Base-by-base conservation (phyloP, 2,888 invertebrate species). In the Mesopsocus fuscifrons region DNA sequence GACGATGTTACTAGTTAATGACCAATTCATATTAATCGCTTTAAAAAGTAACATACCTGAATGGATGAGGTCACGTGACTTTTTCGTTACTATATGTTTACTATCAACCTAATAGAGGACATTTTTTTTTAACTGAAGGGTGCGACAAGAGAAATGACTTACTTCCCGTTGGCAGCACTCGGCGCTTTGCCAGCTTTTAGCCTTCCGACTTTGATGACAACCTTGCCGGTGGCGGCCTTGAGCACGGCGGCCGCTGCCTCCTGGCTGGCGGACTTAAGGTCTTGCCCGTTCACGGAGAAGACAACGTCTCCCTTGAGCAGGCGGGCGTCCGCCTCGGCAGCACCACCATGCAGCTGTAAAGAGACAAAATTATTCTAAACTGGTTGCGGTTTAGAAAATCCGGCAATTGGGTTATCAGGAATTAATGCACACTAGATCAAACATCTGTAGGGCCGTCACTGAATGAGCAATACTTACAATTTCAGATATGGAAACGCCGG, bases 291-390 rank as follows among this genome's bases (percentile, higher is more conserved):
- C 11, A 97, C 83, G 23, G 85, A 70, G 6, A 87, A 65, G 41
- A 98, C 74, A 54, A 87, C 74, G 62, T 98, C 97, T 16, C 97
- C 95, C 54, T 81, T 81, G 63, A 85, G 81, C 48, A 98, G 71
- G 44, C 87, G 76, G 3, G 84, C 89, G 59, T 94, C 92, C 26
- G 80, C 63, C 48, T 80, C 77, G 0, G 92, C 92, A 26, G 80
- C 77, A 18, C 94, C 84, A 2, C 92, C 94, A 44, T 81, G 73
- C 15, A 87, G 68, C 91, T 91, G 60, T 1, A 53, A 49, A 35
- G 43, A 44, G 43, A 44, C n/a, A n/a, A n/a, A n/a, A n/a, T n/a
- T n/a, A n/a, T n/a, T n/a, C n/a, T n/a, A n/a, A n/a, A n/a, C n/a
- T n/a, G n/a, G n/a, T n/a, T n/a, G n/a, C n/a, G n/a, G n/a, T n/a